Conservation (phyloP, 23 tunicate species). For the Botrylloides violaceus region DNA sequence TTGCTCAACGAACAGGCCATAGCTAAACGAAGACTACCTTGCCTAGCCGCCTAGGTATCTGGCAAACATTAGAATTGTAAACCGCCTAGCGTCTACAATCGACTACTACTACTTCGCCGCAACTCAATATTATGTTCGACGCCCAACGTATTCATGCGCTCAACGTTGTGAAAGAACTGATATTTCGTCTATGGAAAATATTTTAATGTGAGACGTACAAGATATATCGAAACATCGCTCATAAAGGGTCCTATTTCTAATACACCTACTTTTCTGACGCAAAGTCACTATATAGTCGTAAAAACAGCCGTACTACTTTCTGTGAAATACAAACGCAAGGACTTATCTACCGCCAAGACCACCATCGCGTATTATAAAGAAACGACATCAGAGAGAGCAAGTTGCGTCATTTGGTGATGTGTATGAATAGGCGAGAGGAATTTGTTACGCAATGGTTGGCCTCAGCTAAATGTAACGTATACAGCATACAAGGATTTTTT, state of each 20-base stretch:
- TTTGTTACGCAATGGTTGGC: neutral
- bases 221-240: too few species aligned
- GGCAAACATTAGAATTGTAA: too few species aligned
- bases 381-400: neutral
- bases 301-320: neutral
- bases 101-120: neutral
- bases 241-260: too few species aligned
- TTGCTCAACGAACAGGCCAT: too few species aligned
- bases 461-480: too few species aligned
- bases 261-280: neutral
- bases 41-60: too few species aligned
- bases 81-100: too few species aligned
- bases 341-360: neutral
- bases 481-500: neutral
- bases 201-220: too few species aligned
- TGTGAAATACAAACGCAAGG: neutral
- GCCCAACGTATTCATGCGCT: slow-evolving; percentile 1
- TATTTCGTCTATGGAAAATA: too few species aligned
- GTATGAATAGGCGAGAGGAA: neutral
- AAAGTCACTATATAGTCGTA: neutral
- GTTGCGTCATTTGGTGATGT: slow-evolving; percentile 3
- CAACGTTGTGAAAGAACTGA: neutral
- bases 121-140: neutral
- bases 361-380: neutral
- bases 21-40: too few species aligned